Conservation (phyloP, 37 sponge, comb jelly and placozoan genomes). For the Ianthella basta region DNA sequence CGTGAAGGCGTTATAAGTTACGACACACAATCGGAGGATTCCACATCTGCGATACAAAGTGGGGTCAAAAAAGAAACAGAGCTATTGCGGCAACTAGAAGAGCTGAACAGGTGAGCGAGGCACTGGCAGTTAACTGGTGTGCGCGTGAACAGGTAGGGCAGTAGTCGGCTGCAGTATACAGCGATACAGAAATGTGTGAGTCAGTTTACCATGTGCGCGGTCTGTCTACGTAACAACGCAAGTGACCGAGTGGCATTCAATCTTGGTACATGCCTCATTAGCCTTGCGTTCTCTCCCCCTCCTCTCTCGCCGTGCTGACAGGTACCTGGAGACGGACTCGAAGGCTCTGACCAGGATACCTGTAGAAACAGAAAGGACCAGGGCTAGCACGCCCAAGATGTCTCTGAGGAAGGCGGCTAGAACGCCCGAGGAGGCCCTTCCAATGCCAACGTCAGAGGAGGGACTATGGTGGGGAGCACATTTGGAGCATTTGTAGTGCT, state of each 20-base stretch:
- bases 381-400: neutral
- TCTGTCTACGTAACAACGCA: too few species aligned
- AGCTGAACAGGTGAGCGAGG: constrained; percentile 63
- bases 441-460: constrained; percentile 6
- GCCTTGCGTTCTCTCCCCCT: too few species aligned
- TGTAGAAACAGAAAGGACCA: neutral
- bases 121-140: neutral
- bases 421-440: neutral
- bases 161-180: neutral
- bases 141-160: too few species aligned
- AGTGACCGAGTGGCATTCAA: too few species aligned
- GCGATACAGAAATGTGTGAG: neutral
- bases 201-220: neutral
- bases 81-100: constrained; percentile 64
- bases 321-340: constrained; percentile 9
- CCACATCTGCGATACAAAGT: neutral
- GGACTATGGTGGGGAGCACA: constrained; percentile 2
- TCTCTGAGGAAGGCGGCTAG: neutral
- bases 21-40: too few species aligned
- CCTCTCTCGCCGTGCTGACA: neutral
- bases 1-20: constrained; percentile 3
- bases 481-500: too few species aligned
- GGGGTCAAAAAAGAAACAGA: constrained; percentile 21
- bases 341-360: constrained; percentile 18
- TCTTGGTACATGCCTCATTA: too few species aligned